Conservation (phyloP, 1,140 invertebrate species). For the Whitmania pigra region DNA sequence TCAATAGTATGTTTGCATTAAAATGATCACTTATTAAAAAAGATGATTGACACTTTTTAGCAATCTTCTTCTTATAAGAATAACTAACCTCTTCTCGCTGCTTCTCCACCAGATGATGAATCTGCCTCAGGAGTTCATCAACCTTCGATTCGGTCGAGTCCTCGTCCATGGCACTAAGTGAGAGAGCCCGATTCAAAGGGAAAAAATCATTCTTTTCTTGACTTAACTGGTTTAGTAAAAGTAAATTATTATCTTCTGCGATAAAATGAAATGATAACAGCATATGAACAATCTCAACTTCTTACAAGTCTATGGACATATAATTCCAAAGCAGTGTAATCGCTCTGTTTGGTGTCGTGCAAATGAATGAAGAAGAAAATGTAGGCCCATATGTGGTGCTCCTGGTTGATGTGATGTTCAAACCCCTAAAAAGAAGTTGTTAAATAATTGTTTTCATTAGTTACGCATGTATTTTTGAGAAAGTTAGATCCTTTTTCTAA, state of each 20-base stretch:
- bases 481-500: no score
- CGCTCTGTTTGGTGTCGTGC: constrained; percentile 38
- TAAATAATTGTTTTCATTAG: neutral
- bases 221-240: constrained; percentile 29
- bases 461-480: no score
- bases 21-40: neutral
- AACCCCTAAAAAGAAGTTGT: constrained; percentile 34
- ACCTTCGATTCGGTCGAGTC: constrained; percentile 27
- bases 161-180: constrained; percentile 28
- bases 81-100: constrained; percentile 25
- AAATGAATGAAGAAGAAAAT: constrained; percentile 43
- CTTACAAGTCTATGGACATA: constrained; percentile 36
- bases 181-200: constrained; percentile 40
- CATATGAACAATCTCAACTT: neutral
- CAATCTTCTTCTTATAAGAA: neutral
- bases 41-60: neutral
- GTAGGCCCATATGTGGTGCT: constrained; percentile 43
- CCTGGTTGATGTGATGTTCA: constrained; percentile 38
- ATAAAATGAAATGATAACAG: constrained; percentile 5
- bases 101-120: constrained; percentile 22
- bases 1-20: neutral
- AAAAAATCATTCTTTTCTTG: constrained; percentile 41
- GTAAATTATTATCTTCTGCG: neutral
- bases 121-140: constrained; percentile 24
- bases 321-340: constrained; percentile 40